Conservation (phyloP, 2,888 invertebrate species). For the Chrysomela aeneicollis region DNA sequence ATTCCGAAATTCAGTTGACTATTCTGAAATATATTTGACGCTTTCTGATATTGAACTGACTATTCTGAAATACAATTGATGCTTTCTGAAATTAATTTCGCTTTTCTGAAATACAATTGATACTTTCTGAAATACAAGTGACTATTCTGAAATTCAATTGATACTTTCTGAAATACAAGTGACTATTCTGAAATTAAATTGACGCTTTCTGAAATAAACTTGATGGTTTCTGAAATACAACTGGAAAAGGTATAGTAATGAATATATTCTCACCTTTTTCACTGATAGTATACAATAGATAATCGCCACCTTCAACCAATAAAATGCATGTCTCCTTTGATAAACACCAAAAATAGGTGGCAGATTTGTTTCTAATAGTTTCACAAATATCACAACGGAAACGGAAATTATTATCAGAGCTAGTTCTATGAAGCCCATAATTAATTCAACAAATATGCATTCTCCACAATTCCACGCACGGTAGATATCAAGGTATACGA, state of each 20-base stretch:
- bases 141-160: too few species aligned
- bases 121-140: too few species aligned
- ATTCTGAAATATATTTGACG: too few species aligned
- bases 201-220: too few species aligned
- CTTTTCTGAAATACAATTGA: too few species aligned
- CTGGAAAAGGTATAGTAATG: constrained; percentile 32
- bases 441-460: constrained; percentile 17
- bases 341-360: constrained; percentile 62
- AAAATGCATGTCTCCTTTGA: constrained; percentile 62
- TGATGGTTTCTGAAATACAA: constrained; percentile 34
- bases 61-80: too few species aligned
- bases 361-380: constrained; percentile 40
- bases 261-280: constrained; percentile 61
- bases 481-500: too few species aligned
- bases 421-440: constrained; percentile 28
- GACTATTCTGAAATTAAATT: too few species aligned
- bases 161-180: too few species aligned
- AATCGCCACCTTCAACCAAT: constrained; percentile 63
- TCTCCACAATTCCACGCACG: background rate
- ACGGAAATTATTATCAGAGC: constrained; percentile 25
- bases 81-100: too few species aligned
- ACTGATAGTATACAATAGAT: constrained; percentile 61
- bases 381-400: constrained; percentile 25
- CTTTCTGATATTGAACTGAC: too few species aligned
- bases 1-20: too few species aligned